phyloP scores from a whole-genome alignment of 2,888 invertebrate genomes.

The Trichacis sp. region DNA sequence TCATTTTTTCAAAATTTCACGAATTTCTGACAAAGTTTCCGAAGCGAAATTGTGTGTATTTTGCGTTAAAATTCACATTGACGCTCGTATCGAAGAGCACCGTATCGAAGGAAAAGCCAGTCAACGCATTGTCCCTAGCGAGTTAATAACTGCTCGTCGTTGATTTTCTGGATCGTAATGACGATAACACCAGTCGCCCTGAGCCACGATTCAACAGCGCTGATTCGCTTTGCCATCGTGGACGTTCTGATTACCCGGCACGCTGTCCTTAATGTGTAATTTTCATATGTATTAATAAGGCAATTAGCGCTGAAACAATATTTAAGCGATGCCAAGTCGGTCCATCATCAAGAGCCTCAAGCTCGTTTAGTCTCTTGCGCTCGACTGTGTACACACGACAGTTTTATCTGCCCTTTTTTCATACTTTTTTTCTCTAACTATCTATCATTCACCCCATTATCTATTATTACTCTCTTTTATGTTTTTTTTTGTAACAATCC shows the following conservation, averaged over 20 bases:
- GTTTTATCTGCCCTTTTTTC: not conserved
- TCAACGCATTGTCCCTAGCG: too few relatives aligned
- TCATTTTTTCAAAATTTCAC: too few relatives aligned
- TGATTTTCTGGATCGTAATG: slow-evolving; percentile 33
- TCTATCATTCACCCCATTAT: too few relatives aligned
- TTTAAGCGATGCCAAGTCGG: slow-evolving; percentile 40
- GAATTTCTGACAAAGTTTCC: too few relatives aligned
- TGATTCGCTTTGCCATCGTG: not conserved
- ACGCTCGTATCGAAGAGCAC: too few relatives aligned
- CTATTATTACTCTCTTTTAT: too few relatives aligned
- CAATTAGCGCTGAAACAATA: slow-evolving; percentile 57
- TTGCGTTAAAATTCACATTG: too few relatives aligned
- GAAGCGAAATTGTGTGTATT: too few relatives aligned
- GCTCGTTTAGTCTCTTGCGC: not conserved
- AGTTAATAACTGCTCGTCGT: slow-evolving; percentile 1
- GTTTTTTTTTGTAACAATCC: too few relatives aligned
- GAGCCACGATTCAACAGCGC: slow-evolving; percentile 8
- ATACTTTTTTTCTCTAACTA: not conserved
- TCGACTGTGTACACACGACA: not conserved
- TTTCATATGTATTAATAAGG: slow-evolving; percentile 59
- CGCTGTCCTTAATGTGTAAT: slow-evolving; percentile 39
- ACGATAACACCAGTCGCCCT: slow-evolving; percentile 9
- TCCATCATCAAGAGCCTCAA: not conserved
- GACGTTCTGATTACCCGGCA: not conserved
- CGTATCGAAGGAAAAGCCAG: too few relatives aligned